Base-by-base conservation (phyloP, 2,797 vertebrate genomes). In the Tokudaia muenninki region DNA sequence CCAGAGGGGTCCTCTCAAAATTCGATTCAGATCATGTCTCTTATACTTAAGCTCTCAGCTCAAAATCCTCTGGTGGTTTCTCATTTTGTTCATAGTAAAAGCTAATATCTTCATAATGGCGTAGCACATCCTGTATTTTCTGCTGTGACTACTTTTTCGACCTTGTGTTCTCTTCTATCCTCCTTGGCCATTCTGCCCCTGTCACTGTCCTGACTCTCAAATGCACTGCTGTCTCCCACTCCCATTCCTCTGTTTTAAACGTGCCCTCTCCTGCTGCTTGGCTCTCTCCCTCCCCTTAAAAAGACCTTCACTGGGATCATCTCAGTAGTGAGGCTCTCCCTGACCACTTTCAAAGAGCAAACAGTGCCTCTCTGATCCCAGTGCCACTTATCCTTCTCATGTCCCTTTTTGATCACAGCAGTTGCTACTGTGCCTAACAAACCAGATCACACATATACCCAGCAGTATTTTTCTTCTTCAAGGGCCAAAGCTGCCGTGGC, bases 1-100 rank as follows among this genome's bases (percentile, higher is more conserved):
- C 31, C 26, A 57, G 57, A 67, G 44, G 17, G 52, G 83, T 17
- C 24, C 83, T 57, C 72, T 92, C 95, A 13, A 93, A 96, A 77
- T 47, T 41, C 22, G 80, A 79, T 47, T 90, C 74, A 47, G 70
- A 87, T 55, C 11, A 31, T 12, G 13, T 47, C 41, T 3, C 55
- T 82, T 29, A 83, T 0, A 7, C 31, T 24, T 31, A 77, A 77
- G 61, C 67, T 52, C 41, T 88, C 84, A 78, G 59, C 52, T 94
- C 65, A 59, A 90, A 95, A 75, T 34, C 7, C 21, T 67, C 75
- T 19, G 37, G 0, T 3, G n/a, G 7, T 37, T 96, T 74, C 37
- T 21, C 61, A 41, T 84, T 94, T 96, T 83, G 90, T 9, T n/a
- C 81, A 37, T 70, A 90, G 57, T 50, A 19, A 87, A 95, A 94